These are phyloP conservation scores for Onychomys torridus DNA, from an alignment of 2,797 vertebrate species.

Conservation along the genomic window DNA sequence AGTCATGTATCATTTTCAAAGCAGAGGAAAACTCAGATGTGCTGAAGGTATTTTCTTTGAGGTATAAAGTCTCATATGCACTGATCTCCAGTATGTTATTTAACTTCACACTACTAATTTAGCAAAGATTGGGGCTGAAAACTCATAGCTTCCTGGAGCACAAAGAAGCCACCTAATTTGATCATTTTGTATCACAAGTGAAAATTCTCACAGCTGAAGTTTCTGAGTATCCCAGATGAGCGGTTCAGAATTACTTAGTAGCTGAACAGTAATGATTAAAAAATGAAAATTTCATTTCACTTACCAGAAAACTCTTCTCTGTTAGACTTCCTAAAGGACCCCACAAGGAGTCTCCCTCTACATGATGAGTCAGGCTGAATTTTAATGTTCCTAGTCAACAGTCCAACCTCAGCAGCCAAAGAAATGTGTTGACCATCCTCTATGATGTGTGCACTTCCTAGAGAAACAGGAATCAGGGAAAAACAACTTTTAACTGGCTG, in stretches of 20 bases:
- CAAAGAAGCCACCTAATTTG: constrained; percentile 38
- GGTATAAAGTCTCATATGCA: constrained; percentile 70
- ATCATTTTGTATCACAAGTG: constrained; percentile 47
- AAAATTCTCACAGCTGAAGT: constrained; percentile 39
- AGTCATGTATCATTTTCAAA: constrained; percentile 79
- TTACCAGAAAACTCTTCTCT: constrained; percentile 85
- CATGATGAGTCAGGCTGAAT: constrained; percentile 85
- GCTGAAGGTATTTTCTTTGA: constrained; percentile 71
- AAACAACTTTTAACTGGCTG: constrained; percentile 74
- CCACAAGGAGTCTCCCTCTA: constrained; percentile 84
- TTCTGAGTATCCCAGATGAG: constrained; percentile 2
- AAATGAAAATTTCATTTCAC: constrained; percentile 15
- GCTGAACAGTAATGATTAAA: background rate
- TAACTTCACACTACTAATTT: constrained; percentile 76
- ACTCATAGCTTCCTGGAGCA: constrained; percentile 56
- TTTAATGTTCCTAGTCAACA: constrained; percentile 86
- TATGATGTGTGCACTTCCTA: constrained; percentile 83
- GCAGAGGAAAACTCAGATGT: constrained; percentile 72
- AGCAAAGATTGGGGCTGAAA: constrained; percentile 69
- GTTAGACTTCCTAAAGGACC: constrained; percentile 68
- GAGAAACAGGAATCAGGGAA: constrained; percentile 23
- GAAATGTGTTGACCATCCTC: constrained; percentile 74
- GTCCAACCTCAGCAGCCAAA: constrained; percentile 86
- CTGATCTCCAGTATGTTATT: constrained; percentile 66
- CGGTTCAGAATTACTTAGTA: background rate